Evolutionary conservation across 1,140 invertebrate species (phyloP).

Genomic region (Antheraea mylitta): DNA sequence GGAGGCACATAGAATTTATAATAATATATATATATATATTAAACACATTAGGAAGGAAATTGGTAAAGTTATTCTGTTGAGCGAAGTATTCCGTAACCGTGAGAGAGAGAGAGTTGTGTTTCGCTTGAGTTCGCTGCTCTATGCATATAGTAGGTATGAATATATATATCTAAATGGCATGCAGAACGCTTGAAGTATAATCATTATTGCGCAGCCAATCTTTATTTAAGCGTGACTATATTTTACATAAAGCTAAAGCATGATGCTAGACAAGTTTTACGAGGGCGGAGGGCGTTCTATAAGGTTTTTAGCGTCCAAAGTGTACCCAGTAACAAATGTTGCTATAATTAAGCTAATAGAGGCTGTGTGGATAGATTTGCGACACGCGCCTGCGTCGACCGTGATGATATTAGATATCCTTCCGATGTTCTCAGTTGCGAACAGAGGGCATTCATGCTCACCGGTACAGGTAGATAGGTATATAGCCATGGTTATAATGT

Average conservation of each 20-base stretch:
- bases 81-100: slow-evolving; percentile 59
- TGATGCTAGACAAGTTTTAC: slow-evolving; percentile 77
- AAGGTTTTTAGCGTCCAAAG: slow-evolving; percentile 73
- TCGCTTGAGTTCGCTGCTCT: slow-evolving; percentile 61
- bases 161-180: slow-evolving; percentile 79
- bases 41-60: slow-evolving; percentile 33
- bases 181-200: slow-evolving; percentile 82
- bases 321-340: slow-evolving; percentile 77
- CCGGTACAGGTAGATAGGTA: slow-evolving; percentile 31
- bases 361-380: slow-evolving; percentile 67
- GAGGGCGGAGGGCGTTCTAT: slow-evolving; percentile 75
- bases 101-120: slow-evolving; percentile 70
- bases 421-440: slow-evolving; percentile 47
- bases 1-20: slow-evolving; percentile 12
- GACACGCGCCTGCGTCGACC: slow-evolving; percentile 62
- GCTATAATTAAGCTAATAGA: slow-evolving; percentile 72
- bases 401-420: slow-evolving; percentile 48
- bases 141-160: slow-evolving; percentile 77
- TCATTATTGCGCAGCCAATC: slow-evolving; percentile 79
- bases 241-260: slow-evolving; percentile 76
- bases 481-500: slow-evolving; percentile 64
- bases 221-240: slow-evolving; percentile 78
- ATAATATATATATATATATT: slow-evolving; percentile 3
- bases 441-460: slow-evolving; percentile 59
- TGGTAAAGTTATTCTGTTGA: slow-evolving; percentile 47